Conservation (phyloP, 2,113 vertebrate species). For the Numenius arquata region DNA sequence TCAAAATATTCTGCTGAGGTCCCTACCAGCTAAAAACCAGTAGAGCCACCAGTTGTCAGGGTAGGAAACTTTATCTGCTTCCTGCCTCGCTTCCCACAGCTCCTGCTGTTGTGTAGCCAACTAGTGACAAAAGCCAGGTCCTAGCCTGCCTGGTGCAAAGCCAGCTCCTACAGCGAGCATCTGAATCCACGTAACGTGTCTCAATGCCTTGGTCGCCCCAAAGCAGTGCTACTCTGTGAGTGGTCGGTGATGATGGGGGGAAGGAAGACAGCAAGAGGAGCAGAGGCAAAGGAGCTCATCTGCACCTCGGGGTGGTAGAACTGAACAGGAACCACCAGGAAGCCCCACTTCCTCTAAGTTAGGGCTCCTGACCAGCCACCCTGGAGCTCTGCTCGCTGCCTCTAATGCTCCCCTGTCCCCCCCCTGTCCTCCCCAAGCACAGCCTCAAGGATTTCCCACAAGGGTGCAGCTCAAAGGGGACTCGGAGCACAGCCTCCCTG, state of each 20-base stretch:
- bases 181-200: not conserved
- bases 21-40: not conserved
- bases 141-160: not conserved
- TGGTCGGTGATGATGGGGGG: not conserved
- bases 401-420: fast-evolving
- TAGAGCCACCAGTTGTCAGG: not conserved
- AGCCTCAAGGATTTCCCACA: not conserved
- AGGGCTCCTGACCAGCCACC: not conserved
- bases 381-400: not conserved
- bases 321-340: not conserved
- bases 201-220: not conserved
- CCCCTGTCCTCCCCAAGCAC: not conserved
- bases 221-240: not conserved
- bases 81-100: not conserved
- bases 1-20: not conserved
- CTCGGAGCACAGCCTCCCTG: not conserved
- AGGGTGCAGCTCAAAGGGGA: not conserved
- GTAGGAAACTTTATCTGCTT: not conserved
- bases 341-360: not conserved
- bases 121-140: not conserved
- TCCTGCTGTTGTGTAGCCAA: not conserved
- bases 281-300: not conserved
- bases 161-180: not conserved
- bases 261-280: not conserved
- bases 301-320: not conserved